phyloP scores from a whole-genome alignment of 2,797 vertebrate genomes.

The Chaenodraco wilsoni region DNA sequence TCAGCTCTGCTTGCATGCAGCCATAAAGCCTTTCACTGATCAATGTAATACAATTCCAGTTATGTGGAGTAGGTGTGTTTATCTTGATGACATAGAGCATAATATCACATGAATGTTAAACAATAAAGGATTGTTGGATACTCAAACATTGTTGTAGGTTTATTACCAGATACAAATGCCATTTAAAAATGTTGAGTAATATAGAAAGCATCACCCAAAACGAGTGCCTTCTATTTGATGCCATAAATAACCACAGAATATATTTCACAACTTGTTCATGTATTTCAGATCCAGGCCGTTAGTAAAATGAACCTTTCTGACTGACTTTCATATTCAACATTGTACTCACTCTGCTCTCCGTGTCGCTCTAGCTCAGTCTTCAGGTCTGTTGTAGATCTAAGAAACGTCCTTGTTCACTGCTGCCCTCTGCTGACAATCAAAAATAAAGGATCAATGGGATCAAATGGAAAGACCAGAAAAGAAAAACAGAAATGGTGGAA shows the following conservation, averaged over 20 bases:
- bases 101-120: slow-evolving; percentile 14
- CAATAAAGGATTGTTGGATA: slow-evolving; percentile 17
- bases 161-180: slow-evolving; percentile 18
- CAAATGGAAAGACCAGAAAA: slow-evolving; percentile 14
- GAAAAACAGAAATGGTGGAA: slow-evolving; percentile 7
- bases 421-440: slow-evolving; percentile 90
- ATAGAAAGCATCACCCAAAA: not conserved
- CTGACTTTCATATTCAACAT: slow-evolving; percentile 1
- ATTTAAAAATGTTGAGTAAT: not conserved
- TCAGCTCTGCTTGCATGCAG: not conserved
- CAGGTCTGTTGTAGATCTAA: slow-evolving; percentile 60
- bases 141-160: not conserved
- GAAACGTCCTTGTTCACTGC: slow-evolving; percentile 87
- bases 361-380: slow-evolving; percentile 81
- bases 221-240: not conserved
- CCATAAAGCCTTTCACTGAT: slow-evolving; percentile 29
- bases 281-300: slow-evolving; percentile 5
- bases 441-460: slow-evolving; percentile 53
- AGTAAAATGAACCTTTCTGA: not conserved
- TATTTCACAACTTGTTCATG: not conserved
- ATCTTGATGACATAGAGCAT: slow-evolving; percentile 9
- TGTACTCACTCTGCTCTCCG: slow-evolving; percentile 83
- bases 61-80: slow-evolving; percentile 21
- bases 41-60: slow-evolving; percentile 12
- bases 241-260: not conserved